Percentiles rank a stretch among this genome's conserved stretches.
These are phyloP conservation scores for Myiozetetes cayanensis DNA, from an alignment of 2,113 vertebrate species.

Conservation along the genomic window DNA sequence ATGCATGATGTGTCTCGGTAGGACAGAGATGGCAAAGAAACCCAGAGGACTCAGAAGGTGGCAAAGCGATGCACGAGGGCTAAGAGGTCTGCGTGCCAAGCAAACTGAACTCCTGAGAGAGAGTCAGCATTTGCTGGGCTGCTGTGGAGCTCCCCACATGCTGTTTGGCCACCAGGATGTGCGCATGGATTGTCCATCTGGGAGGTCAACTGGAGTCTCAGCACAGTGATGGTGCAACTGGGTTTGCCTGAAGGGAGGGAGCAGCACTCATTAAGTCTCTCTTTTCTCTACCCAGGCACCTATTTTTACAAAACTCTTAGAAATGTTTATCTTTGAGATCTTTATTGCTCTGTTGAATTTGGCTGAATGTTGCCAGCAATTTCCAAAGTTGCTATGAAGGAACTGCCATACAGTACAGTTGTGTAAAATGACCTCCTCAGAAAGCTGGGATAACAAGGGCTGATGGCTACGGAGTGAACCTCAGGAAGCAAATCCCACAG, in stretches of 20 bases:
- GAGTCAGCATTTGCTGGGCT: background rate
- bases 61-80: background rate
- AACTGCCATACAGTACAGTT: background rate
- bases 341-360: background rate
- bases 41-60: background rate
- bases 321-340: background rate
- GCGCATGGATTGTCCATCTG: background rate
- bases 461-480: background rate
- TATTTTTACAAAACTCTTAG: background rate
- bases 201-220: background rate
- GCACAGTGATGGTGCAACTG: background rate
- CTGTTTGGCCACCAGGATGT: background rate
- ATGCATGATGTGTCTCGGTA: no score
- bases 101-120: background rate
- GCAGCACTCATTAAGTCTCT: background rate
- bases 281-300: background rate
- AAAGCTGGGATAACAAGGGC: background rate
- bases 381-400: background rate
- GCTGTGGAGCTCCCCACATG: background rate
- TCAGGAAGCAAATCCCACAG: background rate
- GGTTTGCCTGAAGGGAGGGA: background rate
- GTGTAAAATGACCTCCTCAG: background rate
- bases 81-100: background rate
- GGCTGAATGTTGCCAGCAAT: background rate
- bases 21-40: background rate